These are phyloP conservation scores for Cygnus olor DNA, from an alignment of 2,797 vertebrate genomes.

Conservation along the genomic window DNA sequence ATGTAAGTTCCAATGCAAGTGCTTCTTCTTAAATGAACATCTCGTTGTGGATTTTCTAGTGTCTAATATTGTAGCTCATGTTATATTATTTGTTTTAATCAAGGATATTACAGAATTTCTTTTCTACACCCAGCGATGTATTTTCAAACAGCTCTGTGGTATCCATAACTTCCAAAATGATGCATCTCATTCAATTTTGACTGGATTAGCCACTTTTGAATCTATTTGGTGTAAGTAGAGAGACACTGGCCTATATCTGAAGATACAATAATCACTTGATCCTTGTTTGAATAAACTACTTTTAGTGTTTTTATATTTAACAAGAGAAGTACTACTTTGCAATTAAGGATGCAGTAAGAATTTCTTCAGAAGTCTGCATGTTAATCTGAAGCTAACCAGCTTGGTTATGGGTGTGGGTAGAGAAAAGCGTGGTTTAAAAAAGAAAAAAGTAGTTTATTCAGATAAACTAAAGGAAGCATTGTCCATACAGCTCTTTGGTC, in stretches of 20 bases:
- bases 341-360: background rate
- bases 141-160: background rate
- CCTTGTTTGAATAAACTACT: rapidly evolving
- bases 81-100: background rate
- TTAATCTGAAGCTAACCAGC: background rate
- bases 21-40: slow-evolving; percentile 22
- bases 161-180: background rate
- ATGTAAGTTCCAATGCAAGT: slow-evolving; percentile 21
- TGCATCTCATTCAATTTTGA: background rate
- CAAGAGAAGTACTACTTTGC: background rate
- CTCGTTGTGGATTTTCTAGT: background rate
- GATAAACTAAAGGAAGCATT: background rate
- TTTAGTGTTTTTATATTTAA: background rate
- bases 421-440: no score
- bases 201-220: background rate
- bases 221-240: background rate
- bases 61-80: background rate
- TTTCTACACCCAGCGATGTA: background rate
- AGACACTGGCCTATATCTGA: background rate
- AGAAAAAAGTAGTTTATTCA: no score
- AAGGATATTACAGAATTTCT: background rate
- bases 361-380: background rate
- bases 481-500: background rate
- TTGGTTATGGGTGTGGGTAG: background rate
- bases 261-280: background rate